A percentile compares a stretch with the other conserved stretches of the same genome.
Conservation (phyloP, 64 coral and sea anemone species). For the Actinia equina region DNA sequence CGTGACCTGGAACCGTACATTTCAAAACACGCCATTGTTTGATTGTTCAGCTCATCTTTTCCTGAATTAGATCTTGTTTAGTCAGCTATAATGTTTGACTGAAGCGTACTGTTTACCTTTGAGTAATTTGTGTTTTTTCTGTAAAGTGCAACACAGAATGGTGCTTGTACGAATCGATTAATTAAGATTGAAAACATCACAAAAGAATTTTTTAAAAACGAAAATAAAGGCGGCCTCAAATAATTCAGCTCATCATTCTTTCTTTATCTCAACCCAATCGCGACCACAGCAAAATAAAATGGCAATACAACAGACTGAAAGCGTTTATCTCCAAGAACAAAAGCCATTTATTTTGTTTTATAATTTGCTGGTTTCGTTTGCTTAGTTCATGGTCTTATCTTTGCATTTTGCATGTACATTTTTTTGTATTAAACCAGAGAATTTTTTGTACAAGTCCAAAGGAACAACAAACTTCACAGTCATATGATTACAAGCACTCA, state of each 20-base stretch:
- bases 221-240: neutral
- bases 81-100: slow-evolving; percentile 29
- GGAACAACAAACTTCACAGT: slow-evolving; percentile 20
- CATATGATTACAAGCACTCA: slow-evolving; percentile 23
- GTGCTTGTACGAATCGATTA: neutral
- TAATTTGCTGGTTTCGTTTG: slow-evolving; percentile 1
- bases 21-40: slow-evolving; percentile 24
- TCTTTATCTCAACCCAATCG: slow-evolving; percentile 1
- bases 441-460: neutral
- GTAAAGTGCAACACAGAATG: slow-evolving; percentile 13
- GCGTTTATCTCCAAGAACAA: neutral
- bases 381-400: neutral
- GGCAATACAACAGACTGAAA: neutral
- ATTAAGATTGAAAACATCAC: neutral
- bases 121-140: slow-evolving; percentile 29
- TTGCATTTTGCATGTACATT: neutral
- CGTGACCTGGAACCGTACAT: slow-evolving; percentile 3
- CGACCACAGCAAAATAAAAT: slow-evolving; percentile 20
- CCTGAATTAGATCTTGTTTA: slow-evolving; percentile 29
- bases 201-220: neutral
- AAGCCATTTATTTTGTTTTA: neutral
- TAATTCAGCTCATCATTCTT: neutral
- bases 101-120: slow-evolving; percentile 25
- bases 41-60: slow-evolving; percentile 19
- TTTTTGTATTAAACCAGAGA: neutral